Evolutionary conservation across 2,888 invertebrate species (phyloP), one percentile per base, ranked within the genome.

Genomic region (Alsophila aescularia): DNA sequence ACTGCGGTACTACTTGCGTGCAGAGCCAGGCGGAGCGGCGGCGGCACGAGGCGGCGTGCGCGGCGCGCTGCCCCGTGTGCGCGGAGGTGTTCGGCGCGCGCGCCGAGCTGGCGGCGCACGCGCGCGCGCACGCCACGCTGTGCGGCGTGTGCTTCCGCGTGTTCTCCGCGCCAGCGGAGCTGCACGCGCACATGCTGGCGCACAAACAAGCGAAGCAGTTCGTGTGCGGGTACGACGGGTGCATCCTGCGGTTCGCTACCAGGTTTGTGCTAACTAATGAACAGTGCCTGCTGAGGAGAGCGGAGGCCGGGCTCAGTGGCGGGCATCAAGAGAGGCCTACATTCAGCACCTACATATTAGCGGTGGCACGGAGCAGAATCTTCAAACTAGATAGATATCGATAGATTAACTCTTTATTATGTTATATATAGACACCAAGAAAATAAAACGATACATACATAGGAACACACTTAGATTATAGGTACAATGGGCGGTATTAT

Each of bases 171-270:
- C 64, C 64, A 14, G 42, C 36, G 71, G 64, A 10, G 49, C 55
- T 21, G 43, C 34, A 43, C 63, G 69, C 45, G 66, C 90, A 89
- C 71, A 54, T 66, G 72, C 75, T 85, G 65, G 66, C 74, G 1
- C 90, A 89, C 70, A 69, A 82, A 0, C 83, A 79, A 69, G 83
- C 81, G 40, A 70, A 75, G 40, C 84, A 83, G 65, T 88, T 82
- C 76, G 83, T 90, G 13, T 90, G 90, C 75, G 90, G 89, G 0
- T 87, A 88, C 71, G 85, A 83, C 62, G 82, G 78, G 27, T 90
- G 90, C 68, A 88, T 89, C 36, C 79, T 90, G 69, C 78, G 90
- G 21, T 29, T 31, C 39, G 3, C 31, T 0, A 24, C 12, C n/a
- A 36, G 31, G 51, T 32, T 3, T 3, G 32, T 32, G n/a, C n/a